Evolutionary conservation across 2,113 vertebrate species (phyloP).

Genomic region (Calypte anna): DNA sequence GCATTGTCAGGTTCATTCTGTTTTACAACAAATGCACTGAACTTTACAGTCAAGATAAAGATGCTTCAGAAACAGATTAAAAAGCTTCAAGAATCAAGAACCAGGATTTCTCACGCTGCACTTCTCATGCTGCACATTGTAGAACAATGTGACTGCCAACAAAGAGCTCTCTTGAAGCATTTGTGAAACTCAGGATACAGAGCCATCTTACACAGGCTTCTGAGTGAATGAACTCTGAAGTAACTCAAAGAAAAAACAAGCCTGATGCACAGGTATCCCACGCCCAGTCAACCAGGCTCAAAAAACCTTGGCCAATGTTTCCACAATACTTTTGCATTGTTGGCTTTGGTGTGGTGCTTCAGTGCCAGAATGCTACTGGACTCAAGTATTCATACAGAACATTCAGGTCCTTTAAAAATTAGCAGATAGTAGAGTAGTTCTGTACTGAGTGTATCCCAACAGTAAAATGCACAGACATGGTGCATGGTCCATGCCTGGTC

Average conservation of each 20-base stretch:
- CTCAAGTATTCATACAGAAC: background rate
- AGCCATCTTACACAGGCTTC: background rate
- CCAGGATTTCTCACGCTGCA: background rate
- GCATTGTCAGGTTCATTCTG: fast-evolving
- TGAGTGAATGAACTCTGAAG: background rate
- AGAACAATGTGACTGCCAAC: background rate
- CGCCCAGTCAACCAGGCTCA: background rate
- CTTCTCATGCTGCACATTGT: background rate
- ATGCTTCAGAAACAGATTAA: background rate
- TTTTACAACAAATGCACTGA: background rate
- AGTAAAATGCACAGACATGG: background rate
- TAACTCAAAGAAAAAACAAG: background rate
- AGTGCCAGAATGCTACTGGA: background rate
- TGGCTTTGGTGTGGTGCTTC: background rate
- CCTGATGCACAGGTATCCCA: background rate
- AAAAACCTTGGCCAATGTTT: background rate
- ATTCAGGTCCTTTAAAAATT: background rate
- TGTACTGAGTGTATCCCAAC: background rate
- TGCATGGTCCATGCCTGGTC: too few species aligned
- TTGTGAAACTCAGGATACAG: background rate
- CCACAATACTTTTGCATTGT: background rate
- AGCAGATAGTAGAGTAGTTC: background rate
- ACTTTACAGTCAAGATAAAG: background rate
- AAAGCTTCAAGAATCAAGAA: background rate
- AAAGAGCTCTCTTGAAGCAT: background rate